Evolutionary conservation across 2,113 vertebrate species (phyloP).

Genomic region (Chlorodrepanis virens): DNA sequence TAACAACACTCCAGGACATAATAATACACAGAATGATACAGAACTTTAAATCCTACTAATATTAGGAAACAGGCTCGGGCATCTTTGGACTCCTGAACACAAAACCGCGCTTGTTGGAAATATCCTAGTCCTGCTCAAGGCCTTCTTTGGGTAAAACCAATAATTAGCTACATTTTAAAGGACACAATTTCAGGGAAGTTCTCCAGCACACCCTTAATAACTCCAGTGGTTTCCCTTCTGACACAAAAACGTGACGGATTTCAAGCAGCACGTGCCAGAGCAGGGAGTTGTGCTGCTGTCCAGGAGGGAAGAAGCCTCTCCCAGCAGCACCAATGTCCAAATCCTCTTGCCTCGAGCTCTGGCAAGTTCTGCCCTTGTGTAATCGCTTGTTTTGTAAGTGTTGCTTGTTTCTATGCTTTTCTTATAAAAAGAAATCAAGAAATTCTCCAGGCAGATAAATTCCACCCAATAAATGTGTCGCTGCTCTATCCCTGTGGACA

Average conservation of each 20-base stretch:
- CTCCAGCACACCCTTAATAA: not conserved
- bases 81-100: not conserved
- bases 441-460: not conserved
- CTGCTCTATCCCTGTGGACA: not conserved
- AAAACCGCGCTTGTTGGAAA: accelerated
- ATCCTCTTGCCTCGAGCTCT: not conserved
- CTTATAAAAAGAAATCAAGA: not conserved
- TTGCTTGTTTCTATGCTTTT: not conserved
- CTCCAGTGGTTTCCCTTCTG: not conserved
- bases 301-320: not conserved
- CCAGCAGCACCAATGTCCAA: not conserved
- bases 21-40: accelerated
- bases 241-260: not conserved
- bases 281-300: not conserved
- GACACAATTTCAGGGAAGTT: not conserved
- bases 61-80: not conserved
- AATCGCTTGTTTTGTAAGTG: not conserved
- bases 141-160: not conserved
- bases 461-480: slow-evolving; percentile 17
- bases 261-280: not conserved
- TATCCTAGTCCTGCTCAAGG: not conserved
- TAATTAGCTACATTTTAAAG: not conserved
- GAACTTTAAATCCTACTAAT: not conserved
- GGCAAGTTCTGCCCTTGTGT: not conserved
- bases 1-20: not conserved